A percentile compares a stretch with the other conserved stretches of the same genome.
Conservation (phyloP, 2,888 invertebrate species). For the Aphrophora alni region DNA sequence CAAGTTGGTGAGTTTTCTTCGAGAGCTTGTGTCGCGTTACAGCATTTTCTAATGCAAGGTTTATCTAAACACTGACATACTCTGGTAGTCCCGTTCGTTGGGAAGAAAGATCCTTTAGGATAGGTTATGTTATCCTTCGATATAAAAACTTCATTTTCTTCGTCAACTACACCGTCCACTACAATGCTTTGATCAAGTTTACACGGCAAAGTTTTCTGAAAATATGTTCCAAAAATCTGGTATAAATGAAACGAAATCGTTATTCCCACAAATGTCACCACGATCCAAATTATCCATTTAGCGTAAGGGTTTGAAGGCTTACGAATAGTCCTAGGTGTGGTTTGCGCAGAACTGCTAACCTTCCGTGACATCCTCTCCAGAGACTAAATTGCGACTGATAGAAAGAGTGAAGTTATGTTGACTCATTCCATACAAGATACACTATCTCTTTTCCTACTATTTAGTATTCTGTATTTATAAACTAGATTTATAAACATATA, state of each 20-base stretch:
- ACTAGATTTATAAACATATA: too few relatives aligned
- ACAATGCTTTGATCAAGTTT: neutral
- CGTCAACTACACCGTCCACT: neutral
- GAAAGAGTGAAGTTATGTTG: too few relatives aligned
- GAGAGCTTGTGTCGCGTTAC: neutral
- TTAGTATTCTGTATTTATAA: too few relatives aligned
- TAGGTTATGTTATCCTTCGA: neutral
- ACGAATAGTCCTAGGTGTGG: neutral
- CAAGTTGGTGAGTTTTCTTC: neutral
- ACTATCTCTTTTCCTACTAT: too few relatives aligned
- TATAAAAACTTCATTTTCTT: neutral
- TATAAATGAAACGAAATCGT: too few relatives aligned
- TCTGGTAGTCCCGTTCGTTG: slow-evolving; percentile 10
- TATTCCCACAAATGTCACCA: too few relatives aligned
- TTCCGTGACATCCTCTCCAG: neutral
- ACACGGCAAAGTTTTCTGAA: neutral
- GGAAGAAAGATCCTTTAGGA: slow-evolving; percentile 15
- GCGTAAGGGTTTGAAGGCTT: neutral
- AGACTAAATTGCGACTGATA: neutral
- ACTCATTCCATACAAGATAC: too few relatives aligned
- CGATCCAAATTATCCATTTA: neutral
- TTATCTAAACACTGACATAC: slow-evolving; percentile 18
- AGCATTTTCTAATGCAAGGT: slow-evolving; percentile 28
- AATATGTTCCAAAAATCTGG: too few relatives aligned
- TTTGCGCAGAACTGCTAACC: neutral